Conservation (phyloP, 2,888 invertebrate genomes). For the Acholoe squamosa region DNA sequence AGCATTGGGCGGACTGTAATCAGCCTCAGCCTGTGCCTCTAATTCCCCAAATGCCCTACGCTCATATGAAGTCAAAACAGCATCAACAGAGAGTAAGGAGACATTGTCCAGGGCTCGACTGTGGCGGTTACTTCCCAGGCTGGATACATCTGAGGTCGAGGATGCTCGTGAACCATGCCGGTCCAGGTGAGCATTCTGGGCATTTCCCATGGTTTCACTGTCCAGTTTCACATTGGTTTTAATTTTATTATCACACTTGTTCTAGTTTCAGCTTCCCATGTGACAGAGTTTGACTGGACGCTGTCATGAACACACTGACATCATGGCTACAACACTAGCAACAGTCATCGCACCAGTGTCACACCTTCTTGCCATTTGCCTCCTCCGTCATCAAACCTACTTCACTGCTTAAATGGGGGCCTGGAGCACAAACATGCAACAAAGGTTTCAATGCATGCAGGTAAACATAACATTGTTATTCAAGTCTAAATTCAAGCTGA, state of each 20-base stretch:
- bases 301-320: too few species aligned
- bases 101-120: slow-evolving; percentile 30
- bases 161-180: neutral
- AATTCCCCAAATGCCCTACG: slow-evolving; percentile 22
- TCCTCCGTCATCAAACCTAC: neutral
- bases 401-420: neutral
- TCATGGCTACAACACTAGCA: neutral
- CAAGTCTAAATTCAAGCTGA: neutral
- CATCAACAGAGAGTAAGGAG: slow-evolving; percentile 42
- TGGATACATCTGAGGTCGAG: neutral
- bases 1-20: neutral
- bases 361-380: neutral
- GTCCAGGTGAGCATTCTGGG: slow-evolving; percentile 51
- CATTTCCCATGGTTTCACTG: slow-evolving; percentile 26
- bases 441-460: neutral
- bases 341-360: neutral
- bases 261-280: neutral
- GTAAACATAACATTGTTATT: too few species aligned
- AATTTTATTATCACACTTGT: neutral
- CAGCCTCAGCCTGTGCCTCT: neutral
- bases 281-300: too few species aligned
- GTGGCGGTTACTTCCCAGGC: neutral
- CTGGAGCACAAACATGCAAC: slow-evolving; percentile 4
- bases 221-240: neutral
- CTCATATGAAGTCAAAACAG: slow-evolving; percentile 29